A percentile compares a stretch with the other conserved stretches of the same genome.
phyloP scores from a whole-genome alignment of 2,797 vertebrate genomes.

The Zenarchopterus dispar region DNA sequence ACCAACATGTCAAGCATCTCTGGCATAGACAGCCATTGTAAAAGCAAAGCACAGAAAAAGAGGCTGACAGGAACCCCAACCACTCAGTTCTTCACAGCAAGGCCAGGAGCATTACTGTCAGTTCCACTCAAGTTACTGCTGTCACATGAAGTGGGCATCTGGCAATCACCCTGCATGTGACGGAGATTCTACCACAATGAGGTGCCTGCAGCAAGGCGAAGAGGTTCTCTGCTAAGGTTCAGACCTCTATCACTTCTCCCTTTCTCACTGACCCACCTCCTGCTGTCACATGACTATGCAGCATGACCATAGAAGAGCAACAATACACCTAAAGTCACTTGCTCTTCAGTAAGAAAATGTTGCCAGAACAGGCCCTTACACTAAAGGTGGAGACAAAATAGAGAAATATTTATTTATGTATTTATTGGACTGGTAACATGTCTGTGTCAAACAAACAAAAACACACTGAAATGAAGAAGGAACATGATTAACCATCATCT shows the following conservation, averaged over 20 bases:
- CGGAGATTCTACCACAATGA: slow-evolving; percentile 18
- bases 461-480: no score
- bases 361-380: background rate
- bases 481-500: no score
- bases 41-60: background rate
- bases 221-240: background rate
- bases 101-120: slow-evolving; percentile 22
- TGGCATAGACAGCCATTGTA: background rate
- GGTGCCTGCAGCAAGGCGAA: slow-evolving; percentile 25
- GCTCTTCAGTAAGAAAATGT: background rate
- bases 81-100: slow-evolving; percentile 9
- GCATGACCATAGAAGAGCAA: background rate
- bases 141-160: slow-evolving; percentile 21
- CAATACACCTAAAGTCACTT: background rate
- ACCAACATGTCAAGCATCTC: background rate
- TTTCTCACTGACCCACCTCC: background rate
- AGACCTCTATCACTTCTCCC: slow-evolving; percentile 2
- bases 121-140: slow-evolving; percentile 14
- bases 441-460: no score
- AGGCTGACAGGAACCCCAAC: background rate
- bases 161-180: slow-evolving; percentile 26
- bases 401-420: background rate
- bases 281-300: slow-evolving; percentile 1
- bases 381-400: background rate
- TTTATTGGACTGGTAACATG: no score